Evolutionary conservation across 1,140 invertebrate genomes (phyloP).

Genomic region (Drosophila tani): DNA sequence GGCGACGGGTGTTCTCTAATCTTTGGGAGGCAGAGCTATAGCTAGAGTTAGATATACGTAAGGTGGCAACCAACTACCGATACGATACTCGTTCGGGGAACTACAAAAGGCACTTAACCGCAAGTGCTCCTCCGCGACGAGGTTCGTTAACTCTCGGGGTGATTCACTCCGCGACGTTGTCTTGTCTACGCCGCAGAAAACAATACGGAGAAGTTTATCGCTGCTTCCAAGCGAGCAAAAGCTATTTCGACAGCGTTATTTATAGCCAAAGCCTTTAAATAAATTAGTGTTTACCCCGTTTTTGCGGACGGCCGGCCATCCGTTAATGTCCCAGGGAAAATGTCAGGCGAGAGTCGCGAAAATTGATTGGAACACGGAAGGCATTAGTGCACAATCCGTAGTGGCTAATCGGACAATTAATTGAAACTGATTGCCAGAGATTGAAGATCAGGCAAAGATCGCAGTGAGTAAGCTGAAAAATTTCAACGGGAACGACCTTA

Average conservation of each 20-base stretch:
- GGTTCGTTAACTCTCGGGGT: constrained; percentile 48
- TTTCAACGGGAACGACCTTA: constrained; percentile 17
- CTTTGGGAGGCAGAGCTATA: neutral
- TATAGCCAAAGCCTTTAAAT: constrained; percentile 50
- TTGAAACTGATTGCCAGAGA: constrained; percentile 30
- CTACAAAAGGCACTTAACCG: constrained; percentile 27
- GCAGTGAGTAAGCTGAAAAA: constrained; percentile 20
- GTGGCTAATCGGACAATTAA: constrained; percentile 45
- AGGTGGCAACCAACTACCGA: constrained; percentile 10
- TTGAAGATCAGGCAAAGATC: constrained; percentile 49
- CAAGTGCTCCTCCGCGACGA: constrained; percentile 25
- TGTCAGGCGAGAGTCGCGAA: constrained; percentile 45
- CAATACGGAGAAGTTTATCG: constrained; percentile 53
- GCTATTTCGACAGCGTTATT: constrained; percentile 49
- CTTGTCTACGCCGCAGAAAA: constrained; percentile 50
- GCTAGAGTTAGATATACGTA: constrained; percentile 7
- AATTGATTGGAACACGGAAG: constrained; percentile 49
- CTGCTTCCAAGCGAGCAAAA: constrained; percentile 37
- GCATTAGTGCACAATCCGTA: constrained; percentile 8
- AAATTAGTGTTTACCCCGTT: constrained; percentile 38
- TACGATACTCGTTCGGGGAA: constrained; percentile 14
- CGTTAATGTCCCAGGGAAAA: constrained; percentile 29
- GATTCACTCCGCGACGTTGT: constrained; percentile 38
- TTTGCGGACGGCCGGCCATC: constrained; percentile 14
- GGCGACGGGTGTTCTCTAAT: constrained; percentile 4